phyloP scores from a whole-genome alignment of 2,888 invertebrate species.

The Balanococcus diminutus region DNA sequence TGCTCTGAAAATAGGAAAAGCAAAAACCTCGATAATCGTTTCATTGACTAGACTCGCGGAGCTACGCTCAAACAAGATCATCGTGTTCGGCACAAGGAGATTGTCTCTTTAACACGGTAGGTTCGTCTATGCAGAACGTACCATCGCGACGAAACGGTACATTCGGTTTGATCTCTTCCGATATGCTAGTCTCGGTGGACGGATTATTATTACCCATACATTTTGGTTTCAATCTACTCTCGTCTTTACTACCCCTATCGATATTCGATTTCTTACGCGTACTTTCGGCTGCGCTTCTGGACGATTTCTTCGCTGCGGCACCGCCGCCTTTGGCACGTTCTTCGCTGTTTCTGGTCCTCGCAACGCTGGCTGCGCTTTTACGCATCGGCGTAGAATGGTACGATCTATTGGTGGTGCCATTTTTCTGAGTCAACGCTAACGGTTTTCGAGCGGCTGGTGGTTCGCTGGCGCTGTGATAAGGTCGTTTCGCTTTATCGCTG shows the following conservation, averaged over 20 bases:
- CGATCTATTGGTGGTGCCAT: neutral
- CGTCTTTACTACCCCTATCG: neutral
- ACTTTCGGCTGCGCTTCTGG: neutral
- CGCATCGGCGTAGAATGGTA: slow-evolving; percentile 17
- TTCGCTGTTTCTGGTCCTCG: slow-evolving; percentile 11
- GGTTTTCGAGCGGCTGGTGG: neutral
- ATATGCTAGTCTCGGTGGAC: slow-evolving; percentile 27
- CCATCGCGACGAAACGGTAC: slow-evolving; percentile 60
- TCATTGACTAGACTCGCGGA: neutral
- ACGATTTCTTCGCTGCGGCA: neutral
- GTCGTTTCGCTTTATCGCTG: neutral
- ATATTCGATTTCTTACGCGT: neutral
- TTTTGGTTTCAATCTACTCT: slow-evolving; percentile 39
- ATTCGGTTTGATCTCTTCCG: slow-evolving; percentile 47
- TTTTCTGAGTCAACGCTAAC: neutral
- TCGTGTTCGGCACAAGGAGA: slow-evolving; percentile 22
- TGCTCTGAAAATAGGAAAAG: slow-evolving; percentile 2
- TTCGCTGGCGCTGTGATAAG: neutral
- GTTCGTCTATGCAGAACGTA: slow-evolving; percentile 78
- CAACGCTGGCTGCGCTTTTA: slow-evolving; percentile 21
- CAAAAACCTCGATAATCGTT: neutral
- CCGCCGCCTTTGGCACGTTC: neutral
- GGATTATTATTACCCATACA: slow-evolving; percentile 33
- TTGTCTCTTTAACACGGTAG: slow-evolving; percentile 63
- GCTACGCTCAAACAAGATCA: slow-evolving; percentile 27